A percentile compares a stretch with the other conserved stretches of the same genome.
These are phyloP conservation scores for Cerastis leucographa DNA, from an alignment of 2,888 invertebrate genomes.

Conservation along the genomic window DNA sequence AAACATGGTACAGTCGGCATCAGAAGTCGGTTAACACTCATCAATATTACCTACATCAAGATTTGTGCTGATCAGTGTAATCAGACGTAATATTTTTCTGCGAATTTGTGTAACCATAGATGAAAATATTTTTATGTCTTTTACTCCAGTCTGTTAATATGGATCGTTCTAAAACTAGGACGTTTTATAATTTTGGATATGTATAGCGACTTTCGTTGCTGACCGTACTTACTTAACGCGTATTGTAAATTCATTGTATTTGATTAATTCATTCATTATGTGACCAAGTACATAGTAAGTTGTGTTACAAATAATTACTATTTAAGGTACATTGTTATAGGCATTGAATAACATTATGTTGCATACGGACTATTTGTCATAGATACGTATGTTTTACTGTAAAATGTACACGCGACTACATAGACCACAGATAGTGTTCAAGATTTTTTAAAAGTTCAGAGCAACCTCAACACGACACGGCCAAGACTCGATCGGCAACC, in stretches of 20 bases:
- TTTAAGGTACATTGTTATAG: constrained; percentile 9
- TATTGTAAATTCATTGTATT: constrained; percentile 9
- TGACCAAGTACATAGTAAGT: constrained; percentile 1
- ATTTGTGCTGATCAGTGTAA: too few relatives aligned
- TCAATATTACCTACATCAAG: too few relatives aligned
- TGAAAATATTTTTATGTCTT: too few relatives aligned
- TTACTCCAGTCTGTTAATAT: too few relatives aligned
- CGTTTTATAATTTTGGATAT: too few relatives aligned
- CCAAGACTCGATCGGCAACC: background rate
- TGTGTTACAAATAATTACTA: constrained; percentile 15
- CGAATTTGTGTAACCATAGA: too few relatives aligned
- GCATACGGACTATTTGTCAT: background rate
- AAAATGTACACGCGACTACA: background rate
- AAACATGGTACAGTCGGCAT: too few relatives aligned
- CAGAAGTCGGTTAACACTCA: too few relatives aligned
- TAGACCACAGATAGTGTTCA: background rate
- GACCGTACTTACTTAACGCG: background rate
- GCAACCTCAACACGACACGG: background rate
- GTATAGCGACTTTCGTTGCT: too few relatives aligned
- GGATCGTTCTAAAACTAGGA: too few relatives aligned
- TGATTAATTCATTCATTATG: constrained; percentile 37
- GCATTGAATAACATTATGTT: constrained; percentile 34
- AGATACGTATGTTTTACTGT: constrained; percentile 2
- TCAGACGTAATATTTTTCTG: too few relatives aligned
- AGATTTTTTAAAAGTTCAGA: background rate